A percentile compares a stretch with the other conserved stretches of the same genome.
phyloP scores from a whole-genome alignment of 1,140 invertebrate species.

The Mesaphorura yosii region DNA sequence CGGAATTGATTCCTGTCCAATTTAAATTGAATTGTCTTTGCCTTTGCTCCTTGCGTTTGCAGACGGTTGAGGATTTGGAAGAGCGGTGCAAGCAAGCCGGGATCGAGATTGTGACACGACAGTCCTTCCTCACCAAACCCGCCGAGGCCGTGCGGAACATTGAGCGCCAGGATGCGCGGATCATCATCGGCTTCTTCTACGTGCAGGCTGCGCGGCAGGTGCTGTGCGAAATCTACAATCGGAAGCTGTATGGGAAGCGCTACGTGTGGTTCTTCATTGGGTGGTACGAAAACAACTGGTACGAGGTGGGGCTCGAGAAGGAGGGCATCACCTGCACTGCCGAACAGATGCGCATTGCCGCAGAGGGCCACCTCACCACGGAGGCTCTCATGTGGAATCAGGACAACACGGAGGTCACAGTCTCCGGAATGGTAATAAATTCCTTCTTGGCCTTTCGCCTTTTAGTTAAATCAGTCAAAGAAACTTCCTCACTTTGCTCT shows the following conservation, averaged over 20 bases:
- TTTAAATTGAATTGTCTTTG: background rate
- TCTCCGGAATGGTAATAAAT: constrained; percentile 70
- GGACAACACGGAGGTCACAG: constrained; percentile 70
- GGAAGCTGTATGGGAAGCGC: constrained; percentile 84
- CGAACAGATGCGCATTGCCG: constrained; percentile 82
- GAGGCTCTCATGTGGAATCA: constrained; percentile 98
- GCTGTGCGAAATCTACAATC: constrained; percentile 92
- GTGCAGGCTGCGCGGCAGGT: constrained; percentile 89
- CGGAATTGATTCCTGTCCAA: too few species aligned
- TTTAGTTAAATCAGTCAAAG: too few species aligned
- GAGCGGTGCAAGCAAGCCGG: constrained; percentile 79
- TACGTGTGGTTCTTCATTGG: constrained; percentile 99
- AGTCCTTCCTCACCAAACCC: constrained; percentile 93
- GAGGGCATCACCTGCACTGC: constrained; percentile 83
- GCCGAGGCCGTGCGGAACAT: constrained; percentile 91
- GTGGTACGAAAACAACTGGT: constrained; percentile 99
- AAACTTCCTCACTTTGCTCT: too few species aligned
- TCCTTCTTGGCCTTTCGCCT: too few species aligned
- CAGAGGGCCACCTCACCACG: constrained; percentile 94
- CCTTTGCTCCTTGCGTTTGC: constrained; percentile 26
- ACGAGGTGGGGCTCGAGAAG: constrained; percentile 71
- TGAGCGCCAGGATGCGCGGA: constrained; percentile 75
- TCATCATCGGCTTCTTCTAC: constrained; percentile 97
- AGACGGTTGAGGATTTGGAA: constrained; percentile 96
- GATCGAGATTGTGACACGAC: constrained; percentile 89